Base-by-base conservation (phyloP, 2,888 invertebrate genomes). In the Drosophila eohydei region DNA sequence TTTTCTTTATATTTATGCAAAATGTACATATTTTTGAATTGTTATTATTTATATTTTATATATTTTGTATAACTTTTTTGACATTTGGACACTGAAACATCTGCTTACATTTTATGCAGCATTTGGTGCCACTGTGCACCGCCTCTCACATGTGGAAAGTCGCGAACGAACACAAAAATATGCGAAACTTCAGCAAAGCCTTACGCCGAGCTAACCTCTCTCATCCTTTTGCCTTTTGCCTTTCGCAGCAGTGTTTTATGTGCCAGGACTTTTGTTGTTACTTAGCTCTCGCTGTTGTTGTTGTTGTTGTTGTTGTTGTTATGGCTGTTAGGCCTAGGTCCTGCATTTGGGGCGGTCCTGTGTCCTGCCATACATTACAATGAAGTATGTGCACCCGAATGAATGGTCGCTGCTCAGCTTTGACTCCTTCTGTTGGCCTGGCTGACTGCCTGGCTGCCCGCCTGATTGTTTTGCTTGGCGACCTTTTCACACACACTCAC, bases 341-440 rank as follows among this genome's bases (percentile, higher is more conserved):
- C 55, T 62, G 71, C 69, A 63, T 71, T 71, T 74, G 63, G 57
- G 41, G 30, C 56, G 66, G 66, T 69, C 62, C 48, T 65, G 54
- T 51, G 70, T 64, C 54, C 76, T 72, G 70, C 85, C 85, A 85
- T 88, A 89, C 83, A 89, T 89, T 88, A 85, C 83, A 85, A 83
- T 87, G 86, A 87, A 87, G 89, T 87, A 87, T 87, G 88, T 78
- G 71, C 65, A 75, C 68, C 68, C 68, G 76, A 83, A 87, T 87
- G 79, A 79, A 89, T 81, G 83, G 80, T 74, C 82, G 60, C 66
- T 61, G 51, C 63, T 61, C 63, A 50, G 50, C 66, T 48, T 34
- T 56, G 67, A 40, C 51, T 62, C 34, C 62, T 50, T 50, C 50
- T 50, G 50, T 34, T 43, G 57, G n/a, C 34, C 44, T 21, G 56